phyloP scores from a whole-genome alignment of 1,140 invertebrate species.

The Marisa cornuarietis region DNA sequence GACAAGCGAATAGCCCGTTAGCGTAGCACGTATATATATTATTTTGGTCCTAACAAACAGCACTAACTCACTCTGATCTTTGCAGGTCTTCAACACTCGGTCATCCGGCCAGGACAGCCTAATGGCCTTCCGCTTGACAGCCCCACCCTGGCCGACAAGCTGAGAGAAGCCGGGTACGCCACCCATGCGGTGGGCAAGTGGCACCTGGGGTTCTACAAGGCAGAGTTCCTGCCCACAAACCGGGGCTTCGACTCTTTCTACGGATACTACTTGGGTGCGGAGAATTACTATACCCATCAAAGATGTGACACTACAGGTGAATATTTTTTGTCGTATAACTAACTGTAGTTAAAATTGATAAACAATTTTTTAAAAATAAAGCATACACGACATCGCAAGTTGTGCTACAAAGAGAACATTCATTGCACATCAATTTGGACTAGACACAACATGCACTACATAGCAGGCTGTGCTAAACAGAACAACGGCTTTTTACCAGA shows the following conservation, averaged over 20 bases:
- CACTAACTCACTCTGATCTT: constrained; percentile 31
- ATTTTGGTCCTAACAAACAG: background rate
- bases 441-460: background rate
- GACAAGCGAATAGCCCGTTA: no score
- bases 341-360: no score
- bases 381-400: background rate
- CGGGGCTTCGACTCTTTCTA: constrained; percentile 64
- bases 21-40: no score
- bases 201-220: constrained; percentile 64
- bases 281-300: constrained; percentile 40
- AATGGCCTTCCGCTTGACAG: constrained; percentile 58
- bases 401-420: background rate
- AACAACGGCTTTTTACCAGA: background rate
- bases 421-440: background rate
- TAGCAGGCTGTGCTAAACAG: background rate
- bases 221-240: constrained; percentile 56
- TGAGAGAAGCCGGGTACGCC: constrained; percentile 55
- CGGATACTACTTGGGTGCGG: constrained; percentile 50
- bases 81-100: constrained; percentile 58
- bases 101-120: constrained; percentile 47
- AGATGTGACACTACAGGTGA: constrained; percentile 30
- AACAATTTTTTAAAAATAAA: no score
- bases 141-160: constrained; percentile 58
- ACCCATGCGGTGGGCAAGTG: constrained; percentile 66
- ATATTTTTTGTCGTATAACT: no score